Conservation (phyloP, 2,888 invertebrate genomes). For the Crematogaster levior region DNA sequence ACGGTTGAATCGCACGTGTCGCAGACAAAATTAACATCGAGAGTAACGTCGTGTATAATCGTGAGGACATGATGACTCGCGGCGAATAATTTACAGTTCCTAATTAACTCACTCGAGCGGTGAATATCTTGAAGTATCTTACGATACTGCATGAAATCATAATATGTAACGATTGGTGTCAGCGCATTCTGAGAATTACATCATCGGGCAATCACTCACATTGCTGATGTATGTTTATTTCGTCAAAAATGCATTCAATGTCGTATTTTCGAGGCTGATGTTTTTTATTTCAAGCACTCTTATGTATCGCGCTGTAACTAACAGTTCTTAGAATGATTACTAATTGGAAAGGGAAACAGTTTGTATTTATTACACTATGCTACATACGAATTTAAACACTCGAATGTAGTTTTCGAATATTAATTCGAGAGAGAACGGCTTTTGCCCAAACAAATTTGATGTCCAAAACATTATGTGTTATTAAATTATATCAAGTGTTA, state of each 20-base stretch:
- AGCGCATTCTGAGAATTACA: conserved; percentile 58
- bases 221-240: conserved; percentile 44
- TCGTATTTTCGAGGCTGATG: background rate
- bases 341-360: conserved; percentile 3
- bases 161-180: conserved; percentile 42
- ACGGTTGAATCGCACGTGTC: conserved; percentile 37
- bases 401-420: background rate
- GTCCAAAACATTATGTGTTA: background rate
- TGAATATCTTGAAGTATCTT: conserved; percentile 27
- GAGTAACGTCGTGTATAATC: conserved; percentile 7
- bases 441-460: background rate
- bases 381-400: background rate
- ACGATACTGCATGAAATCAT: conserved; percentile 25
- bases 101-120: conserved; percentile 21
- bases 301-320: background rate
- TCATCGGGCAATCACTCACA: conserved; percentile 4
- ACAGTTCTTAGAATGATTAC: conserved; percentile 10
- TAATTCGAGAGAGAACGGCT: background rate
- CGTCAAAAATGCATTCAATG: background rate
- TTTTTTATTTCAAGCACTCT: background rate
- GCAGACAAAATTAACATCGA: background rate
- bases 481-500: background rate
- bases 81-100: conserved; percentile 23
- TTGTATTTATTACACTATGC: background rate
- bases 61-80: conserved; percentile 41